Percentiles rank a stretch among this genome's conserved stretches.
phyloP scores from a whole-genome alignment of 2,888 invertebrate genomes.

The Psylliodes chrysocephalus region DNA sequence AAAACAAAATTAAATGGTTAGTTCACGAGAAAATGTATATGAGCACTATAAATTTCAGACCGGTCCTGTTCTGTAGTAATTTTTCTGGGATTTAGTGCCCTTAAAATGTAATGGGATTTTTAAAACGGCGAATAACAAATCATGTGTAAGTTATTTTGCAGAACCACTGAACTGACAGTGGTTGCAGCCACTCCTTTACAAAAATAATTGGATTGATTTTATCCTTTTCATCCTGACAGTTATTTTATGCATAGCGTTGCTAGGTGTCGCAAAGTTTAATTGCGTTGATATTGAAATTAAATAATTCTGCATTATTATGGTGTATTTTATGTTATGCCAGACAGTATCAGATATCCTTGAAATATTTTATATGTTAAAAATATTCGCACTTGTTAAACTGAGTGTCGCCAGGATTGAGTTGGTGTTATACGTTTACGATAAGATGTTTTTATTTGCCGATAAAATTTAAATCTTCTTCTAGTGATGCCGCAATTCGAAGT shows the following conservation, averaged over 20 bases:
- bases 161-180: not conserved
- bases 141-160: not conserved
- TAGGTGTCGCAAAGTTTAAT: not conserved
- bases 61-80: no score
- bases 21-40: no score
- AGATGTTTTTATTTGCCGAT: no score
- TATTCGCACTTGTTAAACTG: not conserved
- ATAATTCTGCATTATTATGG: slow-evolving; percentile 1
- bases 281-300: not conserved
- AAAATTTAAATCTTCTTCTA: no score
- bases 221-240: not conserved
- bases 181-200: not conserved
- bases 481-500: no score
- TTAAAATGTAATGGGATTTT: no score
- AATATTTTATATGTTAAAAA: slow-evolving; percentile 1
- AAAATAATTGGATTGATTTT: slow-evolving; percentile 7
- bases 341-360: slow-evolving; percentile 2
- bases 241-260: slow-evolving; percentile 7
- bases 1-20: no score
- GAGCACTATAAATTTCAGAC: no score
- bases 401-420: no score
- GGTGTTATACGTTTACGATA: no score
- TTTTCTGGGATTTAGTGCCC: no score
- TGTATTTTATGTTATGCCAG: not conserved
- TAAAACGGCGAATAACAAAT: no score